A percentile compares a stretch with the other conserved stretches of the same genome.
phyloP scores from a whole-genome alignment of 2,888 invertebrate species.

The Tenthredo distinguenda region DNA sequence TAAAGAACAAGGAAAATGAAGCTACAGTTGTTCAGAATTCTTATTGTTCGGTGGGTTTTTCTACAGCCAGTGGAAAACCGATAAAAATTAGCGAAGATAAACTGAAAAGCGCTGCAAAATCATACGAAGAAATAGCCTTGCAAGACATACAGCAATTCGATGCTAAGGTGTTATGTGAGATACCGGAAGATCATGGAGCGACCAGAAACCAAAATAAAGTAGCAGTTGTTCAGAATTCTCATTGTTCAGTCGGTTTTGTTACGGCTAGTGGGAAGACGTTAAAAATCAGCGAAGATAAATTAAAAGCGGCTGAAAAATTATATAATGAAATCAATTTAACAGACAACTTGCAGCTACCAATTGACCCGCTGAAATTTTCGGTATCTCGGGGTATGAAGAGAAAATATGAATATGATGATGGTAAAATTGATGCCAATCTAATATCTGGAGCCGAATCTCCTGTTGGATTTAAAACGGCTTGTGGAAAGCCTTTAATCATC shows the following conservation, averaged over 20 bases:
- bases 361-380: neutral
- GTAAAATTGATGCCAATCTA: neutral
- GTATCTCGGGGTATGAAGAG: constrained; percentile 10
- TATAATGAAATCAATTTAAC: neutral
- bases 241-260: constrained; percentile 57
- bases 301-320: neutral
- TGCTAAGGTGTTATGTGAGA: neutral
- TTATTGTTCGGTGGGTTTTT: constrained; percentile 56
- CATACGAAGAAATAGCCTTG: neutral
- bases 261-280: constrained; percentile 61
- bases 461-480: constrained; percentile 61
- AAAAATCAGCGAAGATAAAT: constrained; percentile 57
- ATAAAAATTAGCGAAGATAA: constrained; percentile 58
- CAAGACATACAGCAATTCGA: neutral
- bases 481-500: constrained; percentile 58
- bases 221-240: neutral
- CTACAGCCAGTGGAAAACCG: constrained; percentile 60
- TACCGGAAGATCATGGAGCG: neutral
- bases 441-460: neutral
- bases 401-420: neutral
- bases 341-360: neutral
- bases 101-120: neutral
- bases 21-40: neutral
- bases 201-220: neutral
- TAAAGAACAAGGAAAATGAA: neutral